Base-by-base conservation (phyloP, 2,797 vertebrate genomes). In the Decapterus maruadsi region DNA sequence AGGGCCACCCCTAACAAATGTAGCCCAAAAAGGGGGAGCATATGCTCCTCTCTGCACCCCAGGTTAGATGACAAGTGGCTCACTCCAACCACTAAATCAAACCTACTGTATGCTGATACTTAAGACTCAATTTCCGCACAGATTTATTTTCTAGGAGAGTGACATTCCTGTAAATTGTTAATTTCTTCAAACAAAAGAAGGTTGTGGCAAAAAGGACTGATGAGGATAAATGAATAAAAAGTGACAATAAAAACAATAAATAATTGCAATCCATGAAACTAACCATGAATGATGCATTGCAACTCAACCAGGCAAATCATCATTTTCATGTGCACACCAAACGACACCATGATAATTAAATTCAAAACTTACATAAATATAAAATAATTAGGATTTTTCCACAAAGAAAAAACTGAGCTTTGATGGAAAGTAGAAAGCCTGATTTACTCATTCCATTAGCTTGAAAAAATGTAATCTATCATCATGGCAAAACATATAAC, bases 61-160 rank as follows among this genome's bases (percentile, higher is more conserved):
- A 50, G 58, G 10, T 45, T 22, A 63, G 26, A 29, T 46, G 69
- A 66, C 73, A 85, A 65, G 40, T 64, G 59, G 19, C 20, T 56
- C 7, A 72, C 19, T 48, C 5, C 56, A 7, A 75, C 22, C 10
- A 43, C 50, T 69, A 48, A 75, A 79, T 72, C 2, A 0, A 55
- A 73, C 60, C 50, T 4, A 38, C 38, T 48, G 45, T 45, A 17
- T 48, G 19, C 13, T 3, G 6, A 36, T 19, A 5, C n/a, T 17
- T 4, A 9, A 8, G 5, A 59, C 5, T 11, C 6, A 36, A 45
- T 43, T 4, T 61, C 40, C 11, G 31, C 16, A 72, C 14, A n/a
- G 6, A 13, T 58, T 45, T 58, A 53, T 2, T 0, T 68, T 40
- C 59, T 1, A 64, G 4, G n/a, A 70, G 7, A 20, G 26, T 62